Evolutionary conservation across 2,113 vertebrate species (phyloP).

Genomic region (Equus przewalskii): DNA sequence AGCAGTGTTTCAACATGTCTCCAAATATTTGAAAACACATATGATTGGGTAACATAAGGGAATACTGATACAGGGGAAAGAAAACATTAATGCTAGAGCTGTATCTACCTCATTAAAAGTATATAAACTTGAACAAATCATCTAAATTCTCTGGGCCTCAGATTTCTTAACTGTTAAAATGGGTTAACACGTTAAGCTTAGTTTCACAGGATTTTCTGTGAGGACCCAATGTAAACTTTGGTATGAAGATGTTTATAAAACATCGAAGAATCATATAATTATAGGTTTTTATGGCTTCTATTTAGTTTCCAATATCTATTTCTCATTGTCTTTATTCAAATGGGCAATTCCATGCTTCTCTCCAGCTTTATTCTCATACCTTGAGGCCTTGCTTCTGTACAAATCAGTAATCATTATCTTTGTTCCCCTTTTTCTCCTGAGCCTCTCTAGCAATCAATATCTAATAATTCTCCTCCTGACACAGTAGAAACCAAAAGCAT

Average conservation of each 20-base stretch:
- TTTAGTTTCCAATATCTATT: constrained; percentile 6
- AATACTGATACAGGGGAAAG: not conserved
- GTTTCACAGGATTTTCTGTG: not conserved
- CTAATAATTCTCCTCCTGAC: constrained; percentile 26
- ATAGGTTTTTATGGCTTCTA: not conserved
- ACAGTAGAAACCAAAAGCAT: constrained; percentile 17
- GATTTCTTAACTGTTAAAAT: not conserved
- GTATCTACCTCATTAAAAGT: not conserved
- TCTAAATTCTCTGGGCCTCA: not conserved
- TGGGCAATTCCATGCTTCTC: not conserved
- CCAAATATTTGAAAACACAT: not conserved
- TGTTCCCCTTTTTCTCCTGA: constrained; percentile 31
- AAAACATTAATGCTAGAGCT: not conserved
- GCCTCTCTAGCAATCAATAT: not conserved
- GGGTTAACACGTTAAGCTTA: not conserved
- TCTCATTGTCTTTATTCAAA: not conserved
- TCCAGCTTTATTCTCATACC: not conserved
- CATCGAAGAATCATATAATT: not conserved
- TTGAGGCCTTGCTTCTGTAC: not conserved
- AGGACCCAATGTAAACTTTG: not conserved
- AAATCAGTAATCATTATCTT: constrained; percentile 6
- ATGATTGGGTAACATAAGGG: not conserved
- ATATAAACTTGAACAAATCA: not conserved
- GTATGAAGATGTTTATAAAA: constrained; percentile 33
- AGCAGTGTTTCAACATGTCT: not conserved